Evolutionary conservation across 23 tunicate genomes (phyloP).

Genomic region (Trididemnum nubilum): DNA sequence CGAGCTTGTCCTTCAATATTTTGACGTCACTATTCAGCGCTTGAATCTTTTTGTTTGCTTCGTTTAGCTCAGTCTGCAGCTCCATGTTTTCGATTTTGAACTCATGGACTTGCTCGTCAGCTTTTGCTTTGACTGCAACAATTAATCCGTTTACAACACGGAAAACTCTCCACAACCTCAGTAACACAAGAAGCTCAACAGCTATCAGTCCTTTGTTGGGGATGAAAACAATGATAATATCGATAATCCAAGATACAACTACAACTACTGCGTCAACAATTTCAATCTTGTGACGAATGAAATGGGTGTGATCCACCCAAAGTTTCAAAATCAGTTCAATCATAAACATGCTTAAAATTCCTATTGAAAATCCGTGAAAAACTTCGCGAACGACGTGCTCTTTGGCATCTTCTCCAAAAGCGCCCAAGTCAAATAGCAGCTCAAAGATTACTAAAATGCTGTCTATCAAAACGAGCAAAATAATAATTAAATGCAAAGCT

Average conservation of each 20-base stretch:
- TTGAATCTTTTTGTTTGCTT: constrained; percentile 22
- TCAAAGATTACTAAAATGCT: constrained; percentile 59
- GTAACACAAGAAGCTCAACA: constrained; percentile 54
- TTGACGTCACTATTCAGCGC: constrained; percentile 8
- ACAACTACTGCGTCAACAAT: constrained; percentile 80
- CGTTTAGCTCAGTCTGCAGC: constrained; percentile 23
- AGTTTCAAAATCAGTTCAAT: constrained; percentile 77
- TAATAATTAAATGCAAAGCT: constrained; percentile 41
- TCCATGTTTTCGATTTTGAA: constrained; percentile 39
- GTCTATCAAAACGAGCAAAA: constrained; percentile 62
- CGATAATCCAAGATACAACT: constrained; percentile 66
- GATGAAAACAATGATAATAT: constrained; percentile 51
- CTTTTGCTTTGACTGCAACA: constrained; percentile 69
- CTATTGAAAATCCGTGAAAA: constrained; percentile 74
- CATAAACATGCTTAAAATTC: constrained; percentile 80
- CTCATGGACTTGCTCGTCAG: constrained; percentile 63
- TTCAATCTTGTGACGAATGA: constrained; percentile 75
- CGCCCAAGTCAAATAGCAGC: constrained; percentile 51
- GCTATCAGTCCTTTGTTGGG: constrained; percentile 48
- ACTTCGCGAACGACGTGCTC: constrained; percentile 41
- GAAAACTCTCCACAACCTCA: constrained; percentile 82
- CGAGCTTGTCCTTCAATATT: background rate
- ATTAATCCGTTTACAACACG: constrained; percentile 78
- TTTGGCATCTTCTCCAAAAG: constrained; percentile 24
- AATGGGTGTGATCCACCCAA: constrained; percentile 62